Evolutionary conservation across 2,113 vertebrate genomes (phyloP).

Genomic region (Galemys pyrenaicus): DNA sequence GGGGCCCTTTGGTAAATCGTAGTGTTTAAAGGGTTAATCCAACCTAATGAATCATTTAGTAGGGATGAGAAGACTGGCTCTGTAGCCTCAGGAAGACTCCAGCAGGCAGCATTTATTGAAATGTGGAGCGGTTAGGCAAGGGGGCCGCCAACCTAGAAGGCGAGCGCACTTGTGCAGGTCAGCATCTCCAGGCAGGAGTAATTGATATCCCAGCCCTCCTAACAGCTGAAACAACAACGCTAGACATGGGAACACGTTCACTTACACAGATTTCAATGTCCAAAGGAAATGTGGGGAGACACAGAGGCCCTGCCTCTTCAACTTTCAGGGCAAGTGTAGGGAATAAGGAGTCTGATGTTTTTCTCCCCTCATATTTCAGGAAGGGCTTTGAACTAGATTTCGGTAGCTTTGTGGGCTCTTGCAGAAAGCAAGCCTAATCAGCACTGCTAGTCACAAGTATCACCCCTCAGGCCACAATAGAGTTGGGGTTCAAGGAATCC

Average conservation of each 20-base stretch:
- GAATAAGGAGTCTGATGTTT: slow-evolving; percentile 66
- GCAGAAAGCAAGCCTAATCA: neutral
- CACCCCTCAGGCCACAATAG: neutral
- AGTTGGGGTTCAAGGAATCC: neutral
- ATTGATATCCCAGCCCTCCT: slow-evolving; percentile 78
- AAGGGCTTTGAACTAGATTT: slow-evolving; percentile 8
- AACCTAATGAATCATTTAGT: slow-evolving; percentile 80
- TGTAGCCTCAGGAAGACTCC: slow-evolving; percentile 70
- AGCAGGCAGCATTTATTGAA: slow-evolving; percentile 77
- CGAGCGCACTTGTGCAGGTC: slow-evolving; percentile 70
- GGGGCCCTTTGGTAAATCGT: slow-evolving; percentile 79
- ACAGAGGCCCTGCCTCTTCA: slow-evolving; percentile 53
- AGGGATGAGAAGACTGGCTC: slow-evolving; percentile 51
- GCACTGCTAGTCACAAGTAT: neutral
- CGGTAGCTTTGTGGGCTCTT: neutral
- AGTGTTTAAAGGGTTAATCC: slow-evolving; percentile 82
- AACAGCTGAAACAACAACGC: slow-evolving; percentile 88
- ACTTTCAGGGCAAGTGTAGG: slow-evolving; percentile 61
- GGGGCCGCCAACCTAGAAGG: slow-evolving; percentile 72
- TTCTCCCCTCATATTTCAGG: slow-evolving; percentile 55
- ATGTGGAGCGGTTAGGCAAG: slow-evolving; percentile 48
- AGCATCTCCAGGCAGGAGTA: slow-evolving; percentile 75
- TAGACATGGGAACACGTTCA: slow-evolving; percentile 63
- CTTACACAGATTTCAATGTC: slow-evolving; percentile 69
- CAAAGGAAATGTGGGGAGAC: slow-evolving; percentile 70